These are phyloP conservation scores for Chromobotia macracanthus DNA, from an alignment of 2,797 vertebrate genomes.

Conservation along the genomic window DNA sequence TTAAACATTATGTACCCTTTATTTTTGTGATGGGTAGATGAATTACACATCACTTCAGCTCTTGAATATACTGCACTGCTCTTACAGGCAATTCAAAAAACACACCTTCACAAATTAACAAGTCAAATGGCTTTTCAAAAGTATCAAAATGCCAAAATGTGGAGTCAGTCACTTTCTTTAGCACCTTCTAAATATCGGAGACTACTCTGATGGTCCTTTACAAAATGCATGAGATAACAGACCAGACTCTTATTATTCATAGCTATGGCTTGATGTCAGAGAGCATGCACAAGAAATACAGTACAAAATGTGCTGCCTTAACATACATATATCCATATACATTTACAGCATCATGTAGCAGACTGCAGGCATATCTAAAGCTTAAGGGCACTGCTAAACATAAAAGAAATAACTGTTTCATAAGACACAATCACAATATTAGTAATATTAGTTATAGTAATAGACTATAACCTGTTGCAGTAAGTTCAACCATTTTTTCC, in stretches of 20 bases:
- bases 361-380: background rate
- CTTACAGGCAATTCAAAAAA: slow-evolving; percentile 55
- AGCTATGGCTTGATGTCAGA: background rate
- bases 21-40: slow-evolving; percentile 76
- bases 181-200: background rate
- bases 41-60: slow-evolving; percentile 62
- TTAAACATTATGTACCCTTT: slow-evolving; percentile 60
- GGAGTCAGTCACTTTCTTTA: slow-evolving; percentile 3
- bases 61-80: slow-evolving; percentile 59
- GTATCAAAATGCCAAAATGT: background rate
- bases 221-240: slow-evolving; percentile 21
- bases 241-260: slow-evolving; percentile 1
- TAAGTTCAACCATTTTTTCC: background rate
- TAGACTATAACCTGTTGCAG: background rate
- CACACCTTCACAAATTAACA: slow-evolving; percentile 57
- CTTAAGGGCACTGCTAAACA: slow-evolving; percentile 17
- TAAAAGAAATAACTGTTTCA: background rate
- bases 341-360: slow-evolving; percentile 34
- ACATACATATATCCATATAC: background rate
- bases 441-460: no score
- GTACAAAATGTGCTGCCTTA: slow-evolving; percentile 9
- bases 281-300: slow-evolving; percentile 39
- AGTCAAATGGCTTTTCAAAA: slow-evolving; percentile 56
- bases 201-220: background rate
- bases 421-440: background rate